These are phyloP conservation scores for Rhinichthys klamathensis DNA, from an alignment of 2,113 vertebrate species.

Conservation along the genomic window DNA sequence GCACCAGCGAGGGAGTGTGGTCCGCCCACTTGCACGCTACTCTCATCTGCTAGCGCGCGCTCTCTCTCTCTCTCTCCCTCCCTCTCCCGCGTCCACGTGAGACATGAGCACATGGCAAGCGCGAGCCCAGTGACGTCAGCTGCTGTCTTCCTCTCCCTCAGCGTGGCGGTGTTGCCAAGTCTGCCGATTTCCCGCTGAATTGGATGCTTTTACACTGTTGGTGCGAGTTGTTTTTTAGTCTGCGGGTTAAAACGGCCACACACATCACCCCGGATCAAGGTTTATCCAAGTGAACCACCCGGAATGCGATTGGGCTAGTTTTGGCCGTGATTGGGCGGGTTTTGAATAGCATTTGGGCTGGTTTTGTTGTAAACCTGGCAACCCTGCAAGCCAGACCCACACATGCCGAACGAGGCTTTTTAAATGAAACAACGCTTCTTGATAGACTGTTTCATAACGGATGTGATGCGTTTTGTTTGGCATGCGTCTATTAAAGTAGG, in stretches of 20 bases:
- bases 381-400: background rate
- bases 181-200: too few relatives aligned
- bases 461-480: background rate
- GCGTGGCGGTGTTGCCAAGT: background rate
- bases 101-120: constrained; percentile 76
- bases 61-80: constrained; percentile 8
- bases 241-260: too few relatives aligned
- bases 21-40: background rate
- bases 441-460: background rate
- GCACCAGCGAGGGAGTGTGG: constrained; percentile 1
- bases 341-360: too few relatives aligned
- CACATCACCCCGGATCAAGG: too few relatives aligned
- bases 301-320: too few relatives aligned
- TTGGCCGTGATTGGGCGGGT: too few relatives aligned
- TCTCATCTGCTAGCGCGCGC: background rate
- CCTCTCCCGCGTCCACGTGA: constrained; percentile 68
- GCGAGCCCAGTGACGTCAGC: constrained; percentile 67
- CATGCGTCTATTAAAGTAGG: constrained; percentile 33
- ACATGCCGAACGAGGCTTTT: constrained; percentile 22
- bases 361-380: too few relatives aligned
- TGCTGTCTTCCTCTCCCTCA: constrained; percentile 40
- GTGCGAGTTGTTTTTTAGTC: background rate
- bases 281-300: too few relatives aligned
- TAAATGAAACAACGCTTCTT: background rate
- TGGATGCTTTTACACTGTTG: too few relatives aligned